phyloP scores from a whole-genome alignment of 2,797 vertebrate genomes.

The Tolypeutes matacus region DNA sequence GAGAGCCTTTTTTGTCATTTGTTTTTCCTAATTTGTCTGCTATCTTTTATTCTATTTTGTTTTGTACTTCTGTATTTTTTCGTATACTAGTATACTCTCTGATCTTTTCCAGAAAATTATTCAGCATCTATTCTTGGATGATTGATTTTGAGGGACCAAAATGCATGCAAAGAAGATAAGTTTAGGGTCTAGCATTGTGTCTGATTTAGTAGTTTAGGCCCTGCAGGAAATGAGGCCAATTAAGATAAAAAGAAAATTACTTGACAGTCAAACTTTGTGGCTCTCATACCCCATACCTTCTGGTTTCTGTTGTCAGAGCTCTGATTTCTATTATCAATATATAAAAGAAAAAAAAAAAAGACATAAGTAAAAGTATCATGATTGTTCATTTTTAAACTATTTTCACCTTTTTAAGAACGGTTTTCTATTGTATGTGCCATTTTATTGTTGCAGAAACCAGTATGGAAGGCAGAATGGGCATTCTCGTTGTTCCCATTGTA shows the following conservation, averaged over 20 bases:
- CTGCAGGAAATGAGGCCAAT: background rate
- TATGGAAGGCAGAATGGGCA: background rate
- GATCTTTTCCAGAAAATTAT: background rate
- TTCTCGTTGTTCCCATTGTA: constrained; percentile 18
- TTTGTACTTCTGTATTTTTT: background rate
- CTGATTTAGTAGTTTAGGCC: background rate
- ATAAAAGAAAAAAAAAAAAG: background rate
- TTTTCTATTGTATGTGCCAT: background rate
- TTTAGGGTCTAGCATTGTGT: background rate
- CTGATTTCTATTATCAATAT: background rate
- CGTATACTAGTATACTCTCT: background rate
- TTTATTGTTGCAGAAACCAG: constrained; percentile 27
- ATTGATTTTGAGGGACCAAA: constrained; percentile 1
- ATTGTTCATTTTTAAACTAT: background rate
- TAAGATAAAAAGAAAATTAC: background rate
- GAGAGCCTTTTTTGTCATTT: background rate
- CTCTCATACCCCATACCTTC: background rate
- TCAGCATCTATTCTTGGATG: background rate
- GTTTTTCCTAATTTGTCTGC: background rate
- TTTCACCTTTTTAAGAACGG: background rate
- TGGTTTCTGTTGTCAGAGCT: background rate
- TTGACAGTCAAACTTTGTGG: background rate
- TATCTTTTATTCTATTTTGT: background rate
- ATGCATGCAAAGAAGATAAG: background rate
- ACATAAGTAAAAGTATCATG: background rate